A percentile compares a stretch with the other conserved stretches of the same genome.
Evolutionary conservation across 1,140 invertebrate genomes (phyloP).

Genomic region (Brachionus paranguensis): DNA sequence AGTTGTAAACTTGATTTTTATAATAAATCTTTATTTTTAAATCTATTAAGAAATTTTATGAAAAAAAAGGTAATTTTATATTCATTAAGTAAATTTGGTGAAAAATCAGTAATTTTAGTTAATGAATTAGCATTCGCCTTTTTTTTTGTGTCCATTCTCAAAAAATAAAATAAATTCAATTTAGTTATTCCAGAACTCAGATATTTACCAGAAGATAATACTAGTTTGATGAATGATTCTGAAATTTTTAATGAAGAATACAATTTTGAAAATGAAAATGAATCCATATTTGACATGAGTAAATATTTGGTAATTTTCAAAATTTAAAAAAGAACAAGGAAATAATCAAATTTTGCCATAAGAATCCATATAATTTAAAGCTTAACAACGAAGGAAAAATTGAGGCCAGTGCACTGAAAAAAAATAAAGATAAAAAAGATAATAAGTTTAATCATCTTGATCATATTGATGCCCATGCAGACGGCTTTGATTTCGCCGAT

Average conservation of each 20-base stretch:
- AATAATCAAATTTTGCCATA: neutral
- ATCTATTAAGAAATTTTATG: too few species aligned
- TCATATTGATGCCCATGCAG: neutral
- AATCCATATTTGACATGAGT: conserved; percentile 47
- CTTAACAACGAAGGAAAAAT: neutral
- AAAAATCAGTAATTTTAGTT: too few species aligned
- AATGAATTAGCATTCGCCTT: too few species aligned
- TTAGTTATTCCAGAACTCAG: neutral
- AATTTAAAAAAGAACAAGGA: neutral
- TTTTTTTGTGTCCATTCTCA: too few species aligned
- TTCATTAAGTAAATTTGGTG: too few species aligned
- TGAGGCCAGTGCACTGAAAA: neutral
- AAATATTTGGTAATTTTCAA: conserved; percentile 48
- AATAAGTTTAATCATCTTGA: neutral
- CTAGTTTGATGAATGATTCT: conserved; percentile 46
- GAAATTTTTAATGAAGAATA: conserved; percentile 50
- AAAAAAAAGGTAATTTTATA: too few species aligned
- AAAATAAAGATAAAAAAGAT: neutral
- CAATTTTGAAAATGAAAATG: conserved; percentile 45
- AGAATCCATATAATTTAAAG: conserved; percentile 21
- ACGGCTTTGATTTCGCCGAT: neutral
- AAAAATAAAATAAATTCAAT: neutral
- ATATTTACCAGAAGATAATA: neutral
- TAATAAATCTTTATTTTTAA: too few species aligned
- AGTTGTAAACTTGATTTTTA: too few species aligned